Evolutionary conservation across 2,113 vertebrate genomes (phyloP).

Genomic region (Labeo rohita): DNA sequence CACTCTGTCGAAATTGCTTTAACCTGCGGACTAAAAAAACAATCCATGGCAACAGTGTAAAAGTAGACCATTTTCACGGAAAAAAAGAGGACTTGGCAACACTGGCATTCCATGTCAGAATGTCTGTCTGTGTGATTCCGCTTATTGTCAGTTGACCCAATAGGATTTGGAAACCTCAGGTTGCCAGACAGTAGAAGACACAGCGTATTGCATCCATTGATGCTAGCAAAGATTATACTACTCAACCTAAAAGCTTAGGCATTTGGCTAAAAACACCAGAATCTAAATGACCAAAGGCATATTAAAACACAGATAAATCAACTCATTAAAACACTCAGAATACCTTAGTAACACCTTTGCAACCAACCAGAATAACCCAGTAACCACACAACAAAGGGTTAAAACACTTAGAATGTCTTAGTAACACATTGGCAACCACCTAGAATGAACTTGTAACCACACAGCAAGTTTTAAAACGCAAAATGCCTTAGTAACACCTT

Average conservation of each 20-base stretch:
- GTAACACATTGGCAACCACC: neutral
- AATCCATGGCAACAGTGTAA: neutral
- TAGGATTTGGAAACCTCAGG: neutral
- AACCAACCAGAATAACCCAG: neutral
- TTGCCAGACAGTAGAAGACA: too few relatives aligned
- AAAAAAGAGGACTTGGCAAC: neutral
- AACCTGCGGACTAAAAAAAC: neutral
- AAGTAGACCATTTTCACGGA: neutral
- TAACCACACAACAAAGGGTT: neutral
- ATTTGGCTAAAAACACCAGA: too few relatives aligned
- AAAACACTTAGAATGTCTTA: neutral
- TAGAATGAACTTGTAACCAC: neutral
- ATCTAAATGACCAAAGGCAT: too few relatives aligned
- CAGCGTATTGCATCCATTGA: neutral
- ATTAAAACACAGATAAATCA: neutral
- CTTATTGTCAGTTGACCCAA: neutral
- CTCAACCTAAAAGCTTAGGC: too few relatives aligned
- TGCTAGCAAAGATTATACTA: neutral
- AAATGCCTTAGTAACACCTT: neutral
- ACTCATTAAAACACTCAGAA: neutral
- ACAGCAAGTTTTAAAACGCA: neutral
- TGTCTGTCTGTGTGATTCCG: neutral
- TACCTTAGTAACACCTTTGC: neutral
- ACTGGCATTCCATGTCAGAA: neutral
- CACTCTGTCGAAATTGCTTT: neutral